Evolutionary conservation across 2,888 invertebrate genomes (phyloP), one percentile per base, ranked within the genome.

Genomic region (Nymphalis urticae): DNA sequence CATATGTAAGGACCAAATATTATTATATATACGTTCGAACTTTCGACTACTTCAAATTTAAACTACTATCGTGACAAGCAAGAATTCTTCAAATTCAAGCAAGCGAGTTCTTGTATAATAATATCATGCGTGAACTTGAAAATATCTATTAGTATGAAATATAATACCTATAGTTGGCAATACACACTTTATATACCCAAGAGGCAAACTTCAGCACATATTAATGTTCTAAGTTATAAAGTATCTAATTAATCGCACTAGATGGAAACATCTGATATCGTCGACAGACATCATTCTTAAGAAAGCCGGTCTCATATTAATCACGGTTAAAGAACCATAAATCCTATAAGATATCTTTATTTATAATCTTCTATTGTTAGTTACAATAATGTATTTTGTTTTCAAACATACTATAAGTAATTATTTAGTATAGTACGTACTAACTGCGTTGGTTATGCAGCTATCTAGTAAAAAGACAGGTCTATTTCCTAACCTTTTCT

Each of bases 221-320:
- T 7, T 27, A 50, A 21, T 36, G 19, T 58, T n/a, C 51, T n/a
- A 42, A 47, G 42, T 32, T 60, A 24, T 48, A 42, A 8, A 56
- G 60, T 47, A 48, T 64, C 36, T 60, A 64, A 60, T 61, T 64
- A 68, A 56, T 61, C 51, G 60, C 47, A 51, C 19, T 64, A 64
- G 64, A 64, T 64, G 60, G 61, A 48, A 54, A 48, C 21, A 48
- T 60, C 19, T 48, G 68, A 68, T 68, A 64, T 56, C 51, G 47
- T 63, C 63, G 60, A 48, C 62, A 54, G 62, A 56, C 58, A 62
- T 54, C 54, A 27, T 58, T 42, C 58, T 58, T 58, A 36, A 58
- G 19, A 36, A 19, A 19, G 42, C 19, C 42, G 36, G 36, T 19
- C 36, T 58, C 58, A 19, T 4, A 58, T 58, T 58, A 42, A 42